Evolutionary conservation across 2,888 invertebrate genomes (phyloP).

Genomic region (Drosophila colorata): DNA sequence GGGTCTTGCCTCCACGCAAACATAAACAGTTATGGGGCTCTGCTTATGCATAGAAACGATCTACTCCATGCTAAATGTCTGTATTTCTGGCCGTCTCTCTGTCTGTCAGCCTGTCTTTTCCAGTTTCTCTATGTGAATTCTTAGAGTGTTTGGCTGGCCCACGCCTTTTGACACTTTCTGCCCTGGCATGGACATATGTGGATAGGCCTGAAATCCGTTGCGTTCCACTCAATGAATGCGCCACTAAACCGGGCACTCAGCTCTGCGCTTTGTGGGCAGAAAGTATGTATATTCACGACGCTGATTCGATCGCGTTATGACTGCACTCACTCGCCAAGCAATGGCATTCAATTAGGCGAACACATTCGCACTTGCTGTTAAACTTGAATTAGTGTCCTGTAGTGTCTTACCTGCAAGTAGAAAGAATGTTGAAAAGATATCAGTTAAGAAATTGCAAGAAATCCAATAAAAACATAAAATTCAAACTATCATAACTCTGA

Average conservation of each 20-base stretch:
- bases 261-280: slow-evolving; percentile 36
- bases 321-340: slow-evolving; percentile 6
- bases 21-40: slow-evolving; percentile 38
- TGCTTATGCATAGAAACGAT: slow-evolving; percentile 11
- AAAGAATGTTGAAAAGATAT: slow-evolving; percentile 9
- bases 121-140: slow-evolving; percentile 27
- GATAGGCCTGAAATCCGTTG: slow-evolving; percentile 27
- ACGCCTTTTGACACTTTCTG: slow-evolving; percentile 53
- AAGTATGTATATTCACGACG: slow-evolving; percentile 25
- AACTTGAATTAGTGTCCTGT: slow-evolving; percentile 14
- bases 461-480: not conserved
- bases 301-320: slow-evolving; percentile 37
- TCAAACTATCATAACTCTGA: not conserved
- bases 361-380: slow-evolving; percentile 22
- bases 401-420: slow-evolving; percentile 60
- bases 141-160: slow-evolving; percentile 41
- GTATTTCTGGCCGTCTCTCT: not conserved
- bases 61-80: slow-evolving; percentile 1
- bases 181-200: slow-evolving; percentile 8
- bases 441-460: not conserved
- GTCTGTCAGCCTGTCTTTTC: slow-evolving; percentile 1
- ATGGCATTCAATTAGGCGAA: slow-evolving; percentile 18
- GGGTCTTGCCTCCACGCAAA: slow-evolving; percentile 24
- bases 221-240: slow-evolving; percentile 30
- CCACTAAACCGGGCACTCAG: slow-evolving; percentile 38